Conservation (phyloP, 2,888 invertebrate genomes). For the Agrotis clavis region DNA sequence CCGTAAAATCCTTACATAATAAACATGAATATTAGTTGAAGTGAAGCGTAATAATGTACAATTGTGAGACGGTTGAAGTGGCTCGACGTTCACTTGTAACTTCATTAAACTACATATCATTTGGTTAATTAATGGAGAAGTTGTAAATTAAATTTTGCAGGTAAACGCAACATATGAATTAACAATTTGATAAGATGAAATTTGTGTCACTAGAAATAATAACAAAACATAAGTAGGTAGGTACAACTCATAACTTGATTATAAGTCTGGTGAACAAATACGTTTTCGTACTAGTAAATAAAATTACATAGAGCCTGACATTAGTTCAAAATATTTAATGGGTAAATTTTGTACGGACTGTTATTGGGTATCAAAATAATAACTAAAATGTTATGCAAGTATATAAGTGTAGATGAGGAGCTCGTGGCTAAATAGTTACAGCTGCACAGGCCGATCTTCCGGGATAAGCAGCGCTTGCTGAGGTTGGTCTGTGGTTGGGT, state of each 20-base stretch:
- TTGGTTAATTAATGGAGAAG: conserved; percentile 36
- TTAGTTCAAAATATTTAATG: too few species aligned
- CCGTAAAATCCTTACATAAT: too few species aligned
- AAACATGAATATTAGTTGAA: background rate
- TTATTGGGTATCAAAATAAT: background rate
- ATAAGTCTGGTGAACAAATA: background rate
- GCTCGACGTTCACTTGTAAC: conserved; percentile 32
- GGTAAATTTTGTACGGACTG: background rate
- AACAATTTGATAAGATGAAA: conserved; percentile 26
- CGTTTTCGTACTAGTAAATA: background rate
- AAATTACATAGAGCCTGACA: background rate
- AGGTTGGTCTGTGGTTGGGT: too few species aligned
- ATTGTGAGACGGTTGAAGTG: conserved; percentile 17
- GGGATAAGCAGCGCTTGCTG: too few species aligned
- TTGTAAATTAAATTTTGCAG: conserved; percentile 39
- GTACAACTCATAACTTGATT: background rate
- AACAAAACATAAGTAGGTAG: background rate
- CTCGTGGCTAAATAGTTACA: too few species aligned
- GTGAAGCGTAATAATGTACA: conserved; percentile 1
- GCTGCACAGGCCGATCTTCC: too few species aligned
- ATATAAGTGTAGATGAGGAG: too few species aligned
- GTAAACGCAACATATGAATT: conserved; percentile 20
- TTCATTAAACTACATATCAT: conserved; percentile 29
- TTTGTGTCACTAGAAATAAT: conserved; percentile 19
- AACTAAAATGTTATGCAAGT: background rate